Evolutionary conservation across 2,888 invertebrate species (phyloP).

Genomic region (Drosophila stalkeri): DNA sequence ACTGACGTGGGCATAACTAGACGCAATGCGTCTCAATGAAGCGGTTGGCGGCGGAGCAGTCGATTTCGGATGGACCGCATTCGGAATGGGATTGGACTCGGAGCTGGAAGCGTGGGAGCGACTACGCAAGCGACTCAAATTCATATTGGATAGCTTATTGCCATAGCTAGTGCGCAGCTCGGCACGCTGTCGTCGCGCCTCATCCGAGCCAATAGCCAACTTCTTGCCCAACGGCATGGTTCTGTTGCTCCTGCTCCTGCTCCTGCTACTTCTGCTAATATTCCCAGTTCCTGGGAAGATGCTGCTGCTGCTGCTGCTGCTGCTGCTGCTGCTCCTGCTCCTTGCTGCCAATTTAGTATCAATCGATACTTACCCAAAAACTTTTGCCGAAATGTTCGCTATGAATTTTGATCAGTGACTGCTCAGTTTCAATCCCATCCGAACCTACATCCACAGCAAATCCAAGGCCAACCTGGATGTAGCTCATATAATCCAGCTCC

Average conservation of each 20-base stretch:
- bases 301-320: constrained; percentile 6
- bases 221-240: constrained; percentile 41
- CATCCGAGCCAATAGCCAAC: constrained; percentile 27
- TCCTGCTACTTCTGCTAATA: background rate
- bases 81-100: background rate
- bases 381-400: constrained; percentile 34
- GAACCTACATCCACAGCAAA: constrained; percentile 6
- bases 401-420: constrained; percentile 37
- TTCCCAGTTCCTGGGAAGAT: background rate
- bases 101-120: background rate
- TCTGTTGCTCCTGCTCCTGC: constrained; percentile 3
- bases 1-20: constrained; percentile 62
- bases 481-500: too few species aligned
- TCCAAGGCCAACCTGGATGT: constrained; percentile 27
- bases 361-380: constrained; percentile 15
- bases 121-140: constrained; percentile 42
- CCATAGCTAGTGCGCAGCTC: constrained; percentile 62
- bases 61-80: background rate
- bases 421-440: background rate
- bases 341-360: background rate
- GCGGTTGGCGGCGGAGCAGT: background rate
- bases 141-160: constrained; percentile 56
- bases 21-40: constrained; percentile 62
- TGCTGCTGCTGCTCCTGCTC: background rate
- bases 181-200: constrained; percentile 59